Conservation (phyloP, 2,888 invertebrate genomes). For the Parelbella ahira region DNA sequence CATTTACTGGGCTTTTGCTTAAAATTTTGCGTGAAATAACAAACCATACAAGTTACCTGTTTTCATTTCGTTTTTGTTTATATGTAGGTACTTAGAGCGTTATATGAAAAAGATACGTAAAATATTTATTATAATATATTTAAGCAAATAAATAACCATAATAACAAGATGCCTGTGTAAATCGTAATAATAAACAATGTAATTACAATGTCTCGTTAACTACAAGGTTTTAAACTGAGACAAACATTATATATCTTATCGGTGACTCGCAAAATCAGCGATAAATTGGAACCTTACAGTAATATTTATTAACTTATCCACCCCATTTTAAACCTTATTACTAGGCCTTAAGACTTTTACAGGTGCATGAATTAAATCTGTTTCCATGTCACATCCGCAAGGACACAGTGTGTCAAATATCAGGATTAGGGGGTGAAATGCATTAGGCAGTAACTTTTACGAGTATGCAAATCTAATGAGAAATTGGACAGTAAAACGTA, state of each 20-base stretch:
- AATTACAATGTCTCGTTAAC: slow-evolving; percentile 21
- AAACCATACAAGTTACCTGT: too few species aligned
- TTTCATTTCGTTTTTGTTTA: too few species aligned
- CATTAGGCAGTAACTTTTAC: slow-evolving; percentile 74
- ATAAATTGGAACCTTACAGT: slow-evolving; percentile 41
- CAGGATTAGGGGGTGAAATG: slow-evolving; percentile 68
- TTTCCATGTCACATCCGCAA: slow-evolving; percentile 1
- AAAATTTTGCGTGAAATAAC: too few species aligned
- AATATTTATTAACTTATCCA: not conserved
- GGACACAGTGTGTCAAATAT: slow-evolving; percentile 47
- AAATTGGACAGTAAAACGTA: slow-evolving; percentile 64
- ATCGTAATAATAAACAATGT: too few species aligned
- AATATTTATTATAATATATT: too few species aligned
- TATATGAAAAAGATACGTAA: too few species aligned
- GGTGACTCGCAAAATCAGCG: slow-evolving; percentile 37
- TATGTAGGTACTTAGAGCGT: too few species aligned
- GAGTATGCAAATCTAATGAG: slow-evolving; percentile 72
- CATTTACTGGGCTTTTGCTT: too few species aligned
- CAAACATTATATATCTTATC: slow-evolving; percentile 34
- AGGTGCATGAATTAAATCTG: slow-evolving; percentile 5
- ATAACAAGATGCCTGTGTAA: too few species aligned
- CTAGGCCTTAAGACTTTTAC: not conserved
- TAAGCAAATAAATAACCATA: too few species aligned
- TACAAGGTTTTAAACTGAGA: slow-evolving; percentile 20
- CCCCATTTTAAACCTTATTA: slow-evolving; percentile 23